Conservation (phyloP, 2,113 vertebrate genomes). For the Onychostoma macrolepis region DNA sequence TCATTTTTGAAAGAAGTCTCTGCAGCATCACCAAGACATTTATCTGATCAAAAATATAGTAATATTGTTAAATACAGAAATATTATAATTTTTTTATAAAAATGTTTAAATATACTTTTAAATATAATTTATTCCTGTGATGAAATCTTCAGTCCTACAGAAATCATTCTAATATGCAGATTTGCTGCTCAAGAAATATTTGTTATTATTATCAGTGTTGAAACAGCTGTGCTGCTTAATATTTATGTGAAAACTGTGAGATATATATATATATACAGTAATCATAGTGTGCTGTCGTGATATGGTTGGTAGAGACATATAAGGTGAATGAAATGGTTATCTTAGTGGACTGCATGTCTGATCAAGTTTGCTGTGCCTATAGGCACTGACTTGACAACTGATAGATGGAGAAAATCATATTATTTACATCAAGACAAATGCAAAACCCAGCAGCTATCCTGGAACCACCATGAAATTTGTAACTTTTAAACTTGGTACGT, state of each 20-base stretch:
- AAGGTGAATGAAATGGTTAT: conserved; percentile 27
- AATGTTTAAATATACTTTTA: not conserved
- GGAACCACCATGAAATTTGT: not conserved
- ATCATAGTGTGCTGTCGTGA: conserved; percentile 13
- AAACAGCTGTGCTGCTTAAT: not conserved
- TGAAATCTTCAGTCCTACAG: not conserved
- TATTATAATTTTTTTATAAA: not conserved
- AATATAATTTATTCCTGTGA: not conserved
- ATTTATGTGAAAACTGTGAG: not conserved
- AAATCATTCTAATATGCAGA: not conserved
- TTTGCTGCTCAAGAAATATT: not conserved
- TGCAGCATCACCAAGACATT: not conserved
- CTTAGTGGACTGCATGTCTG: not conserved
- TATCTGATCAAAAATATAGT: not conserved
- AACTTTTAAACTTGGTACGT: not conserved
- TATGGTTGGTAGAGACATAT: conserved; percentile 13
- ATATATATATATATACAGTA: not conserved
- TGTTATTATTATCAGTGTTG: not conserved
- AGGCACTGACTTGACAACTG: conserved; percentile 14
- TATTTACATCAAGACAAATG: not conserved
- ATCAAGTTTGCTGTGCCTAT: conserved; percentile 6
- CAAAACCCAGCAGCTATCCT: not conserved
- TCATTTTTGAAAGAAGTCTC: not conserved
- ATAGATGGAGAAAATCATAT: not conserved
- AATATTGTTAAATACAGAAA: not conserved